Evolutionary conservation across 2,797 vertebrate species (phyloP).

Genomic region (Peromyscus nudipes): DNA sequence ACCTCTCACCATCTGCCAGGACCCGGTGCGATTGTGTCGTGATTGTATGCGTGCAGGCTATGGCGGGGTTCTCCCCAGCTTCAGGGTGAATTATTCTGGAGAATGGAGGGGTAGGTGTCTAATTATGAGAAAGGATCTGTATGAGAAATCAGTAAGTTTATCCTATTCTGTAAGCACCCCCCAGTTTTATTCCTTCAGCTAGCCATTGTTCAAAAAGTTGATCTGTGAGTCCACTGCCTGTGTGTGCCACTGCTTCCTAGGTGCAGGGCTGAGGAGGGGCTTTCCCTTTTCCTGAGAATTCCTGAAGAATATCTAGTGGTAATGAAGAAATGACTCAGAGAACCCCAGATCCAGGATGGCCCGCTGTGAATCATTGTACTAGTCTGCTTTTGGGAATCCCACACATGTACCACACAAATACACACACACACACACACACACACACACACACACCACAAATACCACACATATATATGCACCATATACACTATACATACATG

Average conservation of each 20-base stretch:
- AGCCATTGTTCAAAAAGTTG: neutral
- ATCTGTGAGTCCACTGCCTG: neutral
- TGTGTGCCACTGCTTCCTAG: neutral
- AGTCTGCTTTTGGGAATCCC: neutral
- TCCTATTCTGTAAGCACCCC: neutral
- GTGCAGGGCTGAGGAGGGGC: neutral
- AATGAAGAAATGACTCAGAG: neutral
- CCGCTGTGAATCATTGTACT: neutral
- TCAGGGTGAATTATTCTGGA: neutral
- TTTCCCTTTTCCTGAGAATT: neutral
- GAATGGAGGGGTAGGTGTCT: neutral
- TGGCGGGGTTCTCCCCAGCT: neutral
- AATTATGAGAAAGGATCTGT: neutral
- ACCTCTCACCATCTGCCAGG: neutral
- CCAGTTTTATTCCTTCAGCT: neutral
- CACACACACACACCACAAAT: neutral
- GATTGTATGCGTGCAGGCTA: fast-evolving
- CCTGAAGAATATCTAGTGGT: neutral
- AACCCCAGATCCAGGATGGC: neutral
- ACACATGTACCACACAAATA: too few species aligned
- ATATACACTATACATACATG: neutral
- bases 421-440: neutral
- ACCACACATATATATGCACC: neutral
- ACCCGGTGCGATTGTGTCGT: neutral
- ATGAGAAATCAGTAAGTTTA: neutral